A percentile compares a stretch with the other conserved stretches of the same genome.
These are phyloP conservation scores for Heliconius aoede DNA, from an alignment of 2,888 invertebrate genomes.

Conservation along the genomic window DNA sequence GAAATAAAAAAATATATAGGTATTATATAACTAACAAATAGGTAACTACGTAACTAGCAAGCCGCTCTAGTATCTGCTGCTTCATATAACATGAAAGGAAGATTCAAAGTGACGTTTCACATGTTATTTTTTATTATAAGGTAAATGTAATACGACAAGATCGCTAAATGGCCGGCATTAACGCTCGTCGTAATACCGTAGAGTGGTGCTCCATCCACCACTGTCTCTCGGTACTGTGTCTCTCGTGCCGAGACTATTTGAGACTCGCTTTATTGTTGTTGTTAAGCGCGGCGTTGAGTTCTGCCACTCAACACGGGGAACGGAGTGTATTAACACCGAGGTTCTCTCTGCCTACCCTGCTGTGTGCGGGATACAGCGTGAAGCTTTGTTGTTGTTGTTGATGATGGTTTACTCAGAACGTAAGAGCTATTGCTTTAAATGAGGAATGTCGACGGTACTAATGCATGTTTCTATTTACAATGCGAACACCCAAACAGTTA, in stretches of 20 bases:
- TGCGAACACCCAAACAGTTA: not conserved
- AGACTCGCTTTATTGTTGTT: too few relatives aligned
- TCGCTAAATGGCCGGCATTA: conserved; percentile 43
- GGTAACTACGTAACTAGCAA: not conserved
- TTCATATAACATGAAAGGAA: not conserved
- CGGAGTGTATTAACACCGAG: too few relatives aligned
- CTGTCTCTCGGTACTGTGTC: conserved; percentile 27
- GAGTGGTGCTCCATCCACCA: too few relatives aligned
- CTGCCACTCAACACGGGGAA: too few relatives aligned
- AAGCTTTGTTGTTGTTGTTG: too few relatives aligned
- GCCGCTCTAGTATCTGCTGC: not conserved
- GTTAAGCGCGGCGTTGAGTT: too few relatives aligned
- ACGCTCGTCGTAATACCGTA: conserved; percentile 41
- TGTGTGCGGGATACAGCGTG: too few relatives aligned
- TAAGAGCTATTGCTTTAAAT: conserved; percentile 11
- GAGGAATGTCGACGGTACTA: not conserved
- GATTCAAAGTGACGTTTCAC: not conserved
- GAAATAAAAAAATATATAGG: not conserved
- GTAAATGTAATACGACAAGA: conserved; percentile 38
- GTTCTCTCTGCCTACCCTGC: too few relatives aligned
- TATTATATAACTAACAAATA: not conserved
- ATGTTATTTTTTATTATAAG: conserved; percentile 13
- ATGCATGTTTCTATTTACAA: not conserved
- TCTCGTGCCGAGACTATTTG: not conserved
- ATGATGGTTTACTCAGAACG: not conserved